Percentiles rank a stretch among this genome's conserved stretches.
Conservation (phyloP, 2,797 vertebrate genomes). For the Sebastolobus altivelis region DNA sequence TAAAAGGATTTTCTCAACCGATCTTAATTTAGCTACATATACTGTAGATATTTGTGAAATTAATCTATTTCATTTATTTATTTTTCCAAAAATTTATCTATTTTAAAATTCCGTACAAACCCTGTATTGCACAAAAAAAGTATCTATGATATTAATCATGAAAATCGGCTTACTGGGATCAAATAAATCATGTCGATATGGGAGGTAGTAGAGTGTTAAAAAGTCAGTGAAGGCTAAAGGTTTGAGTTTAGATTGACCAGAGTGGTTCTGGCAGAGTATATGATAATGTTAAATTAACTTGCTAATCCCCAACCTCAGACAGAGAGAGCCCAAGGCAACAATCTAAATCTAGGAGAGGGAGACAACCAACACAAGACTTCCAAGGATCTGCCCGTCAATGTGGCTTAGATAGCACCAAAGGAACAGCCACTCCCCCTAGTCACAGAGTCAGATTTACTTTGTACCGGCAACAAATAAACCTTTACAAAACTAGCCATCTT, state of each 20-base stretch:
- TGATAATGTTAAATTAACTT: slow-evolving; percentile 40
- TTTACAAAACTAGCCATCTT: slow-evolving; percentile 6
- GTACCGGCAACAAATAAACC: slow-evolving; percentile 1
- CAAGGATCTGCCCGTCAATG: slow-evolving; percentile 29
- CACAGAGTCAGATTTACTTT: slow-evolving; percentile 4
- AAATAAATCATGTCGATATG: background rate
- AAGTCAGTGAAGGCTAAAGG: slow-evolving; percentile 9
- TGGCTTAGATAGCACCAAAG: slow-evolving; percentile 19
- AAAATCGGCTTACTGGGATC: background rate
- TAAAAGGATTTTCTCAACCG: background rate
- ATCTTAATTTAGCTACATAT: background rate
- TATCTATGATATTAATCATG: slow-evolving; percentile 4
- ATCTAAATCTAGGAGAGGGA: slow-evolving; percentile 33
- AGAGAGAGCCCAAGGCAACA: slow-evolving; percentile 43
- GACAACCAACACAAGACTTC: slow-evolving; percentile 30
- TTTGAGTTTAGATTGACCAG: slow-evolving; percentile 8
- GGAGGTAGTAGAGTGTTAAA: background rate
- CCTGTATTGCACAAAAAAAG: slow-evolving; percentile 9
- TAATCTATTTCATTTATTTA: background rate
- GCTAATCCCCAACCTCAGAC: slow-evolving; percentile 29
- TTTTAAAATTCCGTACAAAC: background rate
- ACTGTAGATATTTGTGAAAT: background rate
- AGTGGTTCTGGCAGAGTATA: slow-evolving; percentile 28
- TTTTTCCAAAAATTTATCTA: background rate
- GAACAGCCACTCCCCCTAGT: background rate